phyloP scores from a whole-genome alignment of 2,888 invertebrate genomes.

The Machimus rusticus region DNA sequence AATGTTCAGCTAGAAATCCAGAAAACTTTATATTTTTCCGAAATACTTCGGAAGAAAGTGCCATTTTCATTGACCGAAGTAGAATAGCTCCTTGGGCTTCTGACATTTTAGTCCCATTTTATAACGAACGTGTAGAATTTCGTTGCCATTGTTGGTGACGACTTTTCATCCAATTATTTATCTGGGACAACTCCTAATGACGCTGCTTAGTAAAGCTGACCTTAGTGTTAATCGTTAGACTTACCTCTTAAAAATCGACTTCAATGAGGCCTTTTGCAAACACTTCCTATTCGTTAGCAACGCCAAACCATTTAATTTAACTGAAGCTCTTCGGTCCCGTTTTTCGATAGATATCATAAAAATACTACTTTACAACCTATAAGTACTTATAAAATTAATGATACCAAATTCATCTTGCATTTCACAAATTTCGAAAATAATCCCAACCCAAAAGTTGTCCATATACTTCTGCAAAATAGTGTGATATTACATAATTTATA shows the following conservation, averaged over 20 bases:
- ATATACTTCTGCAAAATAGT: too few species aligned
- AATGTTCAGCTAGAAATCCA: not conserved
- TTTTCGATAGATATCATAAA: too few species aligned
- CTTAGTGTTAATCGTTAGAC: too few species aligned
- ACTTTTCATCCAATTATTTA: not conserved
- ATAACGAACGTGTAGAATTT: not conserved
- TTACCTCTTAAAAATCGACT: not conserved
- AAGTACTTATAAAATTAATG: too few species aligned
- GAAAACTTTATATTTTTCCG: not conserved
- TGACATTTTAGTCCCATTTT: not conserved
- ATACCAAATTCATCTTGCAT: too few species aligned
- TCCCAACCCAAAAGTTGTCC: too few species aligned
- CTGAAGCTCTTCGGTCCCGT: too few species aligned
- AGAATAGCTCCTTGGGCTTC: not conserved
- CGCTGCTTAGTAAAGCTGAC: not conserved
- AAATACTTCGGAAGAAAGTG: not conserved
- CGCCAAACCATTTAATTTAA: too few species aligned
- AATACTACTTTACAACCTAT: too few species aligned
- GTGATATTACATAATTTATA: too few species aligned
- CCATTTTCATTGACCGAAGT: not conserved
- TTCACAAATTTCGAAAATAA: too few species aligned
- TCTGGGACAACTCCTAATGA: not conserved
- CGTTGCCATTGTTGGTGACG: not conserved
- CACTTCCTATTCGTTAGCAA: too few species aligned
- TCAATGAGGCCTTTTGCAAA: not conserved